Conservation (phyloP, 2,888 invertebrate genomes). For the Alcis repandata region DNA sequence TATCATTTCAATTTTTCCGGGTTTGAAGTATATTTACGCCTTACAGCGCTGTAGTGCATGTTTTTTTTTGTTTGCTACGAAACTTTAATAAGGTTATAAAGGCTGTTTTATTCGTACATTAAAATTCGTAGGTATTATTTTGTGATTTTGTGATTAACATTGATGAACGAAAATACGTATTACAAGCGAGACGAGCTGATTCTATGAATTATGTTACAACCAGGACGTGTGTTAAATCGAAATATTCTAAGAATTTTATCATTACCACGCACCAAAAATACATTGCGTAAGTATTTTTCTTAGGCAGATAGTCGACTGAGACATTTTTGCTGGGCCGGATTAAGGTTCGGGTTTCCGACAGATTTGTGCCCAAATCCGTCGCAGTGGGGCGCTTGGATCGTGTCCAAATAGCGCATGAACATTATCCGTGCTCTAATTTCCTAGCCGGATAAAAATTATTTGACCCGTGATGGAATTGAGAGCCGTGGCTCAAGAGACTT, state of each 20-base stretch:
- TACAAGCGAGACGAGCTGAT: not conserved
- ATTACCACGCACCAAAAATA: not conserved
- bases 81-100: too few relatives aligned
- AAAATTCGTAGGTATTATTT: too few relatives aligned
- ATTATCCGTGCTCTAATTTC: conserved; percentile 75
- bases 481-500: conserved; percentile 49
- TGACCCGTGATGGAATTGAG: conserved; percentile 60
- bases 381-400: conserved; percentile 68
- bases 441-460: conserved; percentile 68
- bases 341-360: conserved; percentile 65
- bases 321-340: conserved; percentile 54
- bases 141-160: too few relatives aligned
- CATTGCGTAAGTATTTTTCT: conserved; percentile 10
- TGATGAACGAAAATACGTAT: too few relatives aligned
- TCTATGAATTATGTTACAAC: not conserved
- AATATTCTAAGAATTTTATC: not conserved
- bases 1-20: too few relatives aligned
- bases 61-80: too few relatives aligned
- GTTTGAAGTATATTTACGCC: too few relatives aligned
- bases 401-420: conserved; percentile 73
- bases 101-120: too few relatives aligned
- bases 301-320: conserved; percentile 20
- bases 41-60: too few relatives aligned
- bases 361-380: conserved; percentile 69
- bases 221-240: not conserved